A percentile compares a stretch with the other conserved stretches of the same genome.
phyloP scores from a whole-genome alignment of 35 echinoderm and acorn worm genomes.

The Ptychodera flava region DNA sequence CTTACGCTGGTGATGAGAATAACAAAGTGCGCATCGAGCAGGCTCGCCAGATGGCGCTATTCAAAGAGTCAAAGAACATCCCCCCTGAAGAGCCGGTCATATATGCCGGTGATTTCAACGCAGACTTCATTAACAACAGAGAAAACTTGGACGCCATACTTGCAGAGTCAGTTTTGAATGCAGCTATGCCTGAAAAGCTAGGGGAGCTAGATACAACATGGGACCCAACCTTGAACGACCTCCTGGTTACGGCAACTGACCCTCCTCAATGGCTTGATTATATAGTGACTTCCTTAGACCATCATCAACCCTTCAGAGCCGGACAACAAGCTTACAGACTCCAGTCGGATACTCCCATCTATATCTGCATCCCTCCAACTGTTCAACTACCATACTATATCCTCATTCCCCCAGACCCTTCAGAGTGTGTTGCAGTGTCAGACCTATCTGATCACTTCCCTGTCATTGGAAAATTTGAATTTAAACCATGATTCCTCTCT shows the following conservation, averaged over 20 bases:
- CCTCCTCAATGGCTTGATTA: slow-evolving; percentile 71
- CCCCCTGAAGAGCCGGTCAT: slow-evolving; percentile 43
- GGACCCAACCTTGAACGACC: slow-evolving; percentile 37
- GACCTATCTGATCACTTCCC: no score
- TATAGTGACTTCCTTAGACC: no score
- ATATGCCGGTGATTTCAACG: slow-evolving; percentile 58
- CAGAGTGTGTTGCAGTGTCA: no score
- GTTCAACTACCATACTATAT: no score
- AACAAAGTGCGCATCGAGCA: slow-evolving; percentile 36
- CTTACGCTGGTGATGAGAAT: slow-evolving; percentile 6
- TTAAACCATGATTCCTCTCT: no score
- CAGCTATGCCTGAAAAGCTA: slow-evolving; percentile 34
- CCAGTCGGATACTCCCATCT: no score
- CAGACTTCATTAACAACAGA: slow-evolving; percentile 12
- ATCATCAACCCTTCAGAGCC: no score
- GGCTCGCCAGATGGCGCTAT: slow-evolving; percentile 31
- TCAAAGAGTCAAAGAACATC: slow-evolving; percentile 33
- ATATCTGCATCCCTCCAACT: no score
- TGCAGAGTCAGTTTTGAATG: slow-evolving; percentile 36
- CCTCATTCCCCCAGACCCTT: no score
- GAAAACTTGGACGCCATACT: slow-evolving; percentile 20
- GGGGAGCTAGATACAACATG: slow-evolving; percentile 37
- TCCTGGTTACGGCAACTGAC: no score
- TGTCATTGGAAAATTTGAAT: no score
- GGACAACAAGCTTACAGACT: no score